Evolutionary conservation across 2,113 vertebrate species (phyloP), one percentile per base, ranked within the genome.

Genomic region (Apteryx mantelli): DNA sequence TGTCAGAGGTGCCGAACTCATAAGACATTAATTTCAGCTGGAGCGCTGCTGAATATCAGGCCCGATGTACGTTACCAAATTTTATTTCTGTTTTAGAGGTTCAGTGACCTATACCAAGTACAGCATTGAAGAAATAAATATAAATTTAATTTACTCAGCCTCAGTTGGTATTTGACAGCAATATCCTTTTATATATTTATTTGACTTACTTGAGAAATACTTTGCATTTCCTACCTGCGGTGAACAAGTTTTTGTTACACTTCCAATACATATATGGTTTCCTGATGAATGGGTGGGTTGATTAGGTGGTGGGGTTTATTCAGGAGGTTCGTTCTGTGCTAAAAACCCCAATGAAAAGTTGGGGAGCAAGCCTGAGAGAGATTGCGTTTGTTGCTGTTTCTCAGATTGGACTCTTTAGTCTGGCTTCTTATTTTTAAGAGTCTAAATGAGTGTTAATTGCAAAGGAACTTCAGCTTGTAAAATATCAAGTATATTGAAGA

Each of bases 391-490:
- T 80, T 96, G 92, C 79, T 90, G 25, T 53, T 95, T 66, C 75
- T 93, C 85, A 88, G 70, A 87, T 26, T 55, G 46, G 38, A 83
- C 50, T 24, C 40, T 77, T 92, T 69, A 63, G 87, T 91, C 65
- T 50, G 32, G 50, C 46, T 50, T 95, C 86, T 96, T 89, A 85
- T 88, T 97, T 93, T 88, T 91, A 89, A 85, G 20, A 91, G 78
- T 83, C 94, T 91, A 91, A 95, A 98, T 79, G 82, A 93, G 77
- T 96, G 90, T 97, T 95, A 94, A 96, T 96, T 97, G 94, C 86
- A 95, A 56, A 75, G 69, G 46, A 93, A 95, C 84, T 97, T 95
- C 94, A 97, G 88, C 93, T 98, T 97, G 94, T 95, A 97, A 98
- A 97, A 96, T 80, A 94, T 53, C 91, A 92, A 95, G 83, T 95